These are phyloP conservation scores for Hypotaenidia philippensis DNA, from an alignment of 2,797 vertebrate genomes.

Conservation along the genomic window DNA sequence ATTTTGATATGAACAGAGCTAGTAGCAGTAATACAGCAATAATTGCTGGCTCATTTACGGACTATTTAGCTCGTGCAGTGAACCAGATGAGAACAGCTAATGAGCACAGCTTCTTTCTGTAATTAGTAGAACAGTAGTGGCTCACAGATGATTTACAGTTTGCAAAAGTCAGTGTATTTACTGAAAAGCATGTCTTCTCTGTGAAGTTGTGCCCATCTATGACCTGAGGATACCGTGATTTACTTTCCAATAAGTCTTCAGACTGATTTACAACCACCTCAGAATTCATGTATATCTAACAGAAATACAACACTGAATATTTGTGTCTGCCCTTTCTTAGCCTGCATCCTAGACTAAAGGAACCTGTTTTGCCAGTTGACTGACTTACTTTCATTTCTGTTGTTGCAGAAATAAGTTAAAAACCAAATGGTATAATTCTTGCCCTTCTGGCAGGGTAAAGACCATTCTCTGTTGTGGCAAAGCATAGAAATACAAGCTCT, in stretches of 20 bases:
- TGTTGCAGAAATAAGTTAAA: not conserved
- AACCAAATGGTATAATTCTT: not conserved
- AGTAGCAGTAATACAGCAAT: slow-evolving; percentile 89
- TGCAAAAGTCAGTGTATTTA: slow-evolving; percentile 83
- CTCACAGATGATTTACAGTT: slow-evolving; percentile 91
- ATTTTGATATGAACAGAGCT: slow-evolving; percentile 87
- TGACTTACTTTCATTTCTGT: not conserved
- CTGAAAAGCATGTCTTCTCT: slow-evolving; percentile 77
- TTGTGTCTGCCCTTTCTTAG: not conserved
- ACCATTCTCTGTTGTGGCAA: not conserved
- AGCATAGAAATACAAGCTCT: not conserved
- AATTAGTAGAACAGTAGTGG: slow-evolving; percentile 91
- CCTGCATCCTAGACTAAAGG: not conserved
- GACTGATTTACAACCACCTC: slow-evolving; percentile 54
- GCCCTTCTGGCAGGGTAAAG: not conserved
- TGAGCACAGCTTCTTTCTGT: slow-evolving; percentile 94
- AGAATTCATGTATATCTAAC: slow-evolving; percentile 11
- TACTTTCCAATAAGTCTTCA: slow-evolving; percentile 59
- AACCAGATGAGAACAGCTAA: slow-evolving; percentile 94
- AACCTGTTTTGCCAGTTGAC: not conserved
- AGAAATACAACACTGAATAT: not conserved
- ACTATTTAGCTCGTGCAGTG: slow-evolving; percentile 93
- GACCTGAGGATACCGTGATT: slow-evolving; percentile 69
- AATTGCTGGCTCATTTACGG: slow-evolving; percentile 94
- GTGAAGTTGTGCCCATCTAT: slow-evolving; percentile 67